Evolutionary conservation across 1,140 invertebrate species (phyloP).

Genomic region (Aphidius ervi): DNA sequence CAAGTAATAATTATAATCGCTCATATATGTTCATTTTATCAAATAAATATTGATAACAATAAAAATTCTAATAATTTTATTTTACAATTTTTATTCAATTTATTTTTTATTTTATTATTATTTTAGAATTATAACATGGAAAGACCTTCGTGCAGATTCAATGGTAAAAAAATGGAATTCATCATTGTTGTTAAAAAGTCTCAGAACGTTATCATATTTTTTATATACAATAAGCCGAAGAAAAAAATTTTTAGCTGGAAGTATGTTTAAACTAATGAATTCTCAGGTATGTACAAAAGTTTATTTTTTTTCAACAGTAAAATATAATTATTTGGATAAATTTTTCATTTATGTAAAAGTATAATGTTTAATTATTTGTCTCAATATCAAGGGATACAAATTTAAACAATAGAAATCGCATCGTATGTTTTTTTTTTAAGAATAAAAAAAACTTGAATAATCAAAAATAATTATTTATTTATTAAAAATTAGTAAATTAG

Average conservation of each 20-base stretch:
- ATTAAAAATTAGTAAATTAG: no score
- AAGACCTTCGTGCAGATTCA: conserved; percentile 78
- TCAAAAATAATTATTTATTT: no score
- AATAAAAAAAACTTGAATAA: no score
- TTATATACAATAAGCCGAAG: conserved; percentile 73
- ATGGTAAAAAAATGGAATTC: conserved; percentile 83
- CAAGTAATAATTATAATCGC: conserved; percentile 43
- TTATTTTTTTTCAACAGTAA: neutral
- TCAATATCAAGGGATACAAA: no score
- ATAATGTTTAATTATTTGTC: no score
- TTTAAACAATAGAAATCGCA: no score
- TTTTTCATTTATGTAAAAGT: no score
- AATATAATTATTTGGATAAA: no score
- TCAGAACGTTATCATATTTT: conserved; percentile 62
- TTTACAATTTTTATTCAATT: no score
- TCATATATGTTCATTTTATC: neutral
- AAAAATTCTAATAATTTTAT: no score
- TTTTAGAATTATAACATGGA: conserved; percentile 89
- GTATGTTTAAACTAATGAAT: conserved; percentile 75
- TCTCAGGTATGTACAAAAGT: conserved; percentile 59
- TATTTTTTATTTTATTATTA: neutral
- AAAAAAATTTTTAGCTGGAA: conserved; percentile 76
- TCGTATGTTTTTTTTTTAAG: no score
- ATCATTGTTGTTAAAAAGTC: conserved; percentile 69
- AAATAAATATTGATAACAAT: neutral